Evolutionary conservation across 2,797 vertebrate genomes (phyloP), one percentile per base, ranked within the genome.

Genomic region (Artibeus jamaicensis): DNA sequence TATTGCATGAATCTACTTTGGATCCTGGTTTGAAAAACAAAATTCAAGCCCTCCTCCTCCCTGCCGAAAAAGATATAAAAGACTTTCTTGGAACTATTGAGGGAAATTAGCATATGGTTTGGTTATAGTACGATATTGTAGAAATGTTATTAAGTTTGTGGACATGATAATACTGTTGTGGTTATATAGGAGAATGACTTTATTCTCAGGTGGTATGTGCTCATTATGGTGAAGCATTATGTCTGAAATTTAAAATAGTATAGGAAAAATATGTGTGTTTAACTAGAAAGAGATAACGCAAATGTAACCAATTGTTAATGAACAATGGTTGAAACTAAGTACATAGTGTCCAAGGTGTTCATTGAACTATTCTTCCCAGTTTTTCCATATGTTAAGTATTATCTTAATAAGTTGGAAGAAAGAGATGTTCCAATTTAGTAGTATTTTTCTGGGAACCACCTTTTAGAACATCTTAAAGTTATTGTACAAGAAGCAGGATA

Each of bases 381-480:
- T 90, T 91, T 94, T 87, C 92, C 79, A 10, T 81, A 91, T 55
- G 6, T 93, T 91, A 67, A 82, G 9, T 32, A 77, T 89, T 95
- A 74, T 93, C 22, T 86, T 86, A 67, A 91, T 88, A 88, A 76
- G 26, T 86, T 79, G 24, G 18, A 53, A 46, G 46, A 44, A 79
- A 95, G 82, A 55, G 53, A n/a, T 93, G 29, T 82, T 89, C 34
- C 39, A 89, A 18, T 85, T 87, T 91, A 76, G 87, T 70, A 62
- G 39, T 73, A 73, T 46, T 79, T 93, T 92, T 76, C 37, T n/a
- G 42, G 22, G n/a, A 77, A 76, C 70, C 57, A 85, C 2, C n/a
- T 96, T 86, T 86, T 73, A 89, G 88, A 77, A 88, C 24, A 89
- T 76, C 29, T 91, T 88, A 59, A 87, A 93, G 67, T 94, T 96